Base-by-base conservation (phyloP, 2,113 vertebrate genomes). In the Heptranchias perlo region DNA sequence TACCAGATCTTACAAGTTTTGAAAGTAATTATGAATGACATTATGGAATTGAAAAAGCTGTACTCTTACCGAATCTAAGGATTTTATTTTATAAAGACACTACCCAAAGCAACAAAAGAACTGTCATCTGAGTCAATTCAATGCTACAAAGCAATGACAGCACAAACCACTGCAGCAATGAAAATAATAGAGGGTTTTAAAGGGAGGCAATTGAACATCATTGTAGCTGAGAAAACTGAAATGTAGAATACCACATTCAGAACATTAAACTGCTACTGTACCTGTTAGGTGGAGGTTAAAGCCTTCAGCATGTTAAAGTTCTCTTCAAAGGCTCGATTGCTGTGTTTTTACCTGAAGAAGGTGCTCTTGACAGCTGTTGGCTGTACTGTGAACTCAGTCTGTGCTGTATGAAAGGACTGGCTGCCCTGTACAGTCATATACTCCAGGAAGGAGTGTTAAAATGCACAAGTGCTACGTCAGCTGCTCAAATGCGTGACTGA, bases 401-500 rank as follows among this genome's bases (percentile, higher is more conserved):
- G 58, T 93, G 89, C 11, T 62, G 14, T 64, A 62, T 39, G 39
- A 93, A 93, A 62, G 35, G 5, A 18, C 16, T 62, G n/a, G 94
- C 94, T 49, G 21, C 39, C 44, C 94, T 95, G 39, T 49, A 25
- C 64, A 69, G 23, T 16, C 44, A 35, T 52, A 62, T 52, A 69
- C 44, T 95, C 94, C 64, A 73, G 44, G 28, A 67, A 69, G 94
- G 94, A 21, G 65, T 49, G 64, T 69, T 95, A 52, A 69, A 18
- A 28, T 49, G 39, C 39, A 95, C 64, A 49, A 69, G 21, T 67
- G 39, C 94, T 95, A 69, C 23, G 28, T 69, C 94, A 95, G 64
- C 65, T 95, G 94, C 94, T 95, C 94, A 67, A 93, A 69, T 69
- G 64, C 44, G 94, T 95, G 65, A 69, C 94, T 95, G 65, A 52